Evolutionary conservation across 1,140 invertebrate genomes (phyloP).

Genomic region (Neodiprion lecontei): DNA sequence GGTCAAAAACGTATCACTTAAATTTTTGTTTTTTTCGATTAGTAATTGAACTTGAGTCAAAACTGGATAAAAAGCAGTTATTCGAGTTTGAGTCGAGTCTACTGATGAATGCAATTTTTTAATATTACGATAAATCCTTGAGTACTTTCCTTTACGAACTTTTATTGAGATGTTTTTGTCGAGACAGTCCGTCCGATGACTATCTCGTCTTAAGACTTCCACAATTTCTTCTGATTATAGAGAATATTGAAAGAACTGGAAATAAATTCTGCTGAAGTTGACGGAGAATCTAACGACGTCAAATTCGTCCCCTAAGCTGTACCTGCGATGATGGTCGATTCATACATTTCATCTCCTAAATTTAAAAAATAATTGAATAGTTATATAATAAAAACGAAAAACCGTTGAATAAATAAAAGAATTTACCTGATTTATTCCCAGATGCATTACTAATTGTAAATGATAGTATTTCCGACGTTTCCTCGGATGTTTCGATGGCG

Average conservation of each 20-base stretch:
- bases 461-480: too few species aligned
- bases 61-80: conserved; percentile 22
- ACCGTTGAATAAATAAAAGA: conserved; percentile 7
- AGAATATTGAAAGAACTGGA: conserved; percentile 10
- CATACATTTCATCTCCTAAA: conserved; percentile 9
- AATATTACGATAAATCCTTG: conserved; percentile 16
- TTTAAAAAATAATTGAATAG: conserved; percentile 13
- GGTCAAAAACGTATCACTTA: conserved; percentile 13
- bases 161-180: conserved; percentile 1
- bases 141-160: conserved; percentile 8
- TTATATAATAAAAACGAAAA: conserved; percentile 8
- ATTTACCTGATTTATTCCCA: conserved; percentile 6
- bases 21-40: conserved; percentile 19
- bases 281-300: not conserved
- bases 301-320: not conserved
- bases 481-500: conserved; percentile 13
- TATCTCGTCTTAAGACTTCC: conserved; percentile 18
- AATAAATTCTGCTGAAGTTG: conserved; percentile 16
- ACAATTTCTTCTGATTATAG: conserved; percentile 10
- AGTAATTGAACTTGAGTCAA: conserved; percentile 13
- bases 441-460: not conserved
- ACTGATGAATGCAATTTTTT: conserved; percentile 19
- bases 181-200: conserved; percentile 19
- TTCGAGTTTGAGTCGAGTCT: conserved; percentile 14
- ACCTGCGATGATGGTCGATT: too few species aligned